Percentiles rank a stretch among this genome's conserved stretches.
Conservation (phyloP, 1,140 invertebrate genomes). For the Brachionus manjavacas region DNA sequence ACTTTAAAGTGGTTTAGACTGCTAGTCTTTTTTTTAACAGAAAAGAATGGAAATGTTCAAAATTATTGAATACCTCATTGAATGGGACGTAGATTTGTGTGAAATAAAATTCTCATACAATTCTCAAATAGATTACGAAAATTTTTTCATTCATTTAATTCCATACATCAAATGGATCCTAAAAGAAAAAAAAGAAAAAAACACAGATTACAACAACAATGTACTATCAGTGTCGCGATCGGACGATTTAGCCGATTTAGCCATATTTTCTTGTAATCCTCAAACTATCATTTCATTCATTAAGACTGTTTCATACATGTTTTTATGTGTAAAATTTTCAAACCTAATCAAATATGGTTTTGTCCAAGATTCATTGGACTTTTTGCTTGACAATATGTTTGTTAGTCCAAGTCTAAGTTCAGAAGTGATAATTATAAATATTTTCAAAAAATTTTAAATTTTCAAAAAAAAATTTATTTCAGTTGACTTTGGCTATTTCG, state of each 20-base stretch:
- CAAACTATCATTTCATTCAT: not conserved
- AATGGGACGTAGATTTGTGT: not conserved
- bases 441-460: not conserved
- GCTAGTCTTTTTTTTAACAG: not conserved
- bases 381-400: not conserved
- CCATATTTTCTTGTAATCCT: not conserved
- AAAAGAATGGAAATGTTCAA: slow-evolving; percentile 24
- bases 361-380: not conserved
- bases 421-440: not conserved
- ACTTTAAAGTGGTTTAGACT: not conserved
- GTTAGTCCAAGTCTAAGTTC: not conserved
- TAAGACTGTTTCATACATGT: not conserved
- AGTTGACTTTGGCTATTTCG: not conserved
- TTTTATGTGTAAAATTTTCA: slow-evolving; percentile 7
- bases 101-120: not conserved
- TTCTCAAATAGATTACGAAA: slow-evolving; percentile 5
- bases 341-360: not conserved
- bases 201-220: not conserved
- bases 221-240: not conserved
- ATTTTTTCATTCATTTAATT: not conserved
- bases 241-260: not conserved
- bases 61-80: not conserved
- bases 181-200: not conserved
- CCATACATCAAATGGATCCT: not conserved
- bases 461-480: not conserved